phyloP scores from a whole-genome alignment of 2,888 invertebrate genomes.

The Ommatoiulus sabulosus region DNA sequence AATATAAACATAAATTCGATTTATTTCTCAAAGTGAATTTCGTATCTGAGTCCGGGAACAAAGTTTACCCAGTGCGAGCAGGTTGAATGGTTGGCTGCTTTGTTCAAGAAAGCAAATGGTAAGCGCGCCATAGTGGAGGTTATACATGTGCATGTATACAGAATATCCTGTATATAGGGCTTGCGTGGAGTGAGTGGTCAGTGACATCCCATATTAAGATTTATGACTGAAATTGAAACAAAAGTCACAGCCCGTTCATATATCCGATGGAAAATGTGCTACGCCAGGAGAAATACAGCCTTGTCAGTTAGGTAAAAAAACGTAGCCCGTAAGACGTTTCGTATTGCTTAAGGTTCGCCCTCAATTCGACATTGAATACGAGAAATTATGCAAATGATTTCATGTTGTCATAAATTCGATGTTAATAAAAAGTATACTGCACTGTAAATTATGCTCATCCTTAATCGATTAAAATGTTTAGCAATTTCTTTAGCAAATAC shows the following conservation, averaged over 20 bases:
- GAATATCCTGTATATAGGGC: neutral
- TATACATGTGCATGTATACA: neutral
- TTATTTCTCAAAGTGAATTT: slow-evolving; percentile 21
- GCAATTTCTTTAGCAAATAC: too few species aligned
- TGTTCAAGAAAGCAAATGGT: slow-evolving; percentile 6
- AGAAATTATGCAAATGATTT: too few species aligned
- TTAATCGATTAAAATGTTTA: too few species aligned
- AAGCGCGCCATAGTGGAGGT: neutral
- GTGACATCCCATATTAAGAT: slow-evolving; percentile 14
- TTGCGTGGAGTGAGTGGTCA: slow-evolving; percentile 1
- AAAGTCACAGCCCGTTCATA: neutral
- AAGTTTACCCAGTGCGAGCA: neutral
- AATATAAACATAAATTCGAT: slow-evolving; percentile 48
- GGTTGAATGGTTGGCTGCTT: neutral
- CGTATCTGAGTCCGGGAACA: neutral
- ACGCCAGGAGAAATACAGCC: neutral
- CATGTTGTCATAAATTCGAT: too few species aligned
- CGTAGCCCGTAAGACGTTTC: too few species aligned
- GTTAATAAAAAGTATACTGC: too few species aligned
- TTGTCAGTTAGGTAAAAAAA: neutral
- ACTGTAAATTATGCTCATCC: too few species aligned
- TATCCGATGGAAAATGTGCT: neutral
- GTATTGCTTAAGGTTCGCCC: too few species aligned
- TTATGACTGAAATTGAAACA: slow-evolving; percentile 14
- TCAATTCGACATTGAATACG: too few species aligned